Evolutionary conservation across 2,888 invertebrate genomes (phyloP).

Genomic region (Euspilapteryx auroguttella): DNA sequence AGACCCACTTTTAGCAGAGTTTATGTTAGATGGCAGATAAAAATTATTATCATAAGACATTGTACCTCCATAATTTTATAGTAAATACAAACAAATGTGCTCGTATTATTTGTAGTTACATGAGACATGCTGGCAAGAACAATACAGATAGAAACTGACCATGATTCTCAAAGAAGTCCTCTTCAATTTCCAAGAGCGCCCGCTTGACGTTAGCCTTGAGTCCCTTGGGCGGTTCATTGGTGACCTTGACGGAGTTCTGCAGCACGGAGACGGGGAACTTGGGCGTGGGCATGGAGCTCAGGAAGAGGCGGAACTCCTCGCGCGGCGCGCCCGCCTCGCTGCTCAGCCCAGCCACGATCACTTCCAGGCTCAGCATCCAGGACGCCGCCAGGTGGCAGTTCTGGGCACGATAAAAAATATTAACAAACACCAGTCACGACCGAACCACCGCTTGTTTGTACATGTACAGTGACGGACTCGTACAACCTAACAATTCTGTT

Average conservation of each 20-base stretch:
- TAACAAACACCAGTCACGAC: no score
- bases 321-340: conserved; percentile 69
- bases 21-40: no score
- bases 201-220: conserved; percentile 85
- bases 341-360: conserved; percentile 71
- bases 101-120: no score
- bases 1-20: no score
- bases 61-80: no score
- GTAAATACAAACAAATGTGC: no score
- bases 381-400: conserved; percentile 93
- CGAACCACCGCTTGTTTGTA: no score
- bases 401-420: no score
- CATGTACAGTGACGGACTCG: no score
- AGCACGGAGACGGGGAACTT: conserved; percentile 88
- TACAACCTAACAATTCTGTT: no score
- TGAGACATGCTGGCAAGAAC: no score
- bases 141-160: conserved; percentile 34
- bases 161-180: conserved; percentile 80
- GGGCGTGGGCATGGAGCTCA: conserved; percentile 88
- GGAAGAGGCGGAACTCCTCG: conserved; percentile 75
- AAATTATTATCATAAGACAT: no score
- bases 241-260: conserved; percentile 92
- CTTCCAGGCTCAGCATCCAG: conserved; percentile 87
- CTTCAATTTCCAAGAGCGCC: conserved; percentile 76
- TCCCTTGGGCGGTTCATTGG: conserved; percentile 93